Percentiles rank a stretch among this genome's conserved stretches.
Evolutionary conservation across 1,140 invertebrate genomes (phyloP).

Genomic region (Rhynchophorus ferrugineus): DNA sequence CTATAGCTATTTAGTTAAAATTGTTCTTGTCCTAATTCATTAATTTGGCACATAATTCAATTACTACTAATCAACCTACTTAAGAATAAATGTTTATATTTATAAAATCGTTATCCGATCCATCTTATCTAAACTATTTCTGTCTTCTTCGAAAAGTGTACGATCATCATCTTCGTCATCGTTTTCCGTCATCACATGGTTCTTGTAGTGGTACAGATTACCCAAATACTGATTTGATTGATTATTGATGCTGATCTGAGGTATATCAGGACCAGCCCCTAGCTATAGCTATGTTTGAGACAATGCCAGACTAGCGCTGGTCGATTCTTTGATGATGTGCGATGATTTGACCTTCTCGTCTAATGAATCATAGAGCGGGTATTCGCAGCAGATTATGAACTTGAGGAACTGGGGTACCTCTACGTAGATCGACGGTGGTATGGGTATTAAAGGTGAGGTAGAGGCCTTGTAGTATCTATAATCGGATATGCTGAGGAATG

Average conservation of each 20-base stretch:
- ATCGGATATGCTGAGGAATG: constrained; percentile 59
- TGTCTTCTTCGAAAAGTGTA: neutral
- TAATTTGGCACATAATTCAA: too few species aligned
- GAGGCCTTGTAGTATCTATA: constrained; percentile 80
- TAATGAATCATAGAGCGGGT: constrained; percentile 73
- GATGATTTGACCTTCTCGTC: constrained; percentile 55
- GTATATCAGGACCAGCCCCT: constrained; percentile 43
- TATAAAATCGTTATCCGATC: neutral
- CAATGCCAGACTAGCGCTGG: constrained; percentile 63
- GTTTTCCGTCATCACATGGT: constrained; percentile 3
- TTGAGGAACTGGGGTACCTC: constrained; percentile 76
- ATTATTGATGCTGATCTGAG: constrained; percentile 29
- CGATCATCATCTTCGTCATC: neutral
- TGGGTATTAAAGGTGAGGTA: constrained; percentile 79
- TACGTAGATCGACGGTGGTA: constrained; percentile 75
- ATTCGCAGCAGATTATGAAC: constrained; percentile 78
- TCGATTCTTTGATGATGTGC: constrained; percentile 63
- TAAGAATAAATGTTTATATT: too few species aligned
- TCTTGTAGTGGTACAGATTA: constrained; percentile 14
- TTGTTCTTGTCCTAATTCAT: too few species aligned
- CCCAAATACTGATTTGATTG: constrained; percentile 11
- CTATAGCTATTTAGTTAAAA: too few species aligned
- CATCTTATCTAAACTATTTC: neutral
- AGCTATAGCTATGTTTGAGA: constrained; percentile 64
- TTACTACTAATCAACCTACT: too few species aligned